Evolutionary conservation across 2,888 invertebrate species (phyloP), one percentile per base, ranked within the genome.

Genomic region (Phyllotreta striolata): DNA sequence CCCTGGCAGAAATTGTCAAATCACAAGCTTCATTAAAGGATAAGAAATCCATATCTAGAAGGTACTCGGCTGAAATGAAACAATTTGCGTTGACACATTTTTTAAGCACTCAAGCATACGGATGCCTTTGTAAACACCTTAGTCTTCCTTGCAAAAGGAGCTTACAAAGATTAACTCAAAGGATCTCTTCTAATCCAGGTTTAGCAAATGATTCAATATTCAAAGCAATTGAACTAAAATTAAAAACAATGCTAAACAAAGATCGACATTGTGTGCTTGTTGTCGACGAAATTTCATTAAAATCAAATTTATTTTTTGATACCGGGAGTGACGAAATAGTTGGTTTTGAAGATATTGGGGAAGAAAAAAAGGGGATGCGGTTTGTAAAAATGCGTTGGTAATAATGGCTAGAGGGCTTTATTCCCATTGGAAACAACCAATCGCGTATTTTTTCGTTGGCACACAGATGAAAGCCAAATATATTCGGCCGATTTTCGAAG

Each of bases 371-470:
- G 41, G n/a, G n/a, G n/a, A 8, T 3, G 7, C 41, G 10, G 2
- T 24, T 41, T 41, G 41, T 13, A 41, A 41, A 41, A 40, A 55
- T 55, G 55, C 41, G 1, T 5, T 24, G 9, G 41, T 34, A 9
- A 41, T 55, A 6, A 41, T 55, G 41, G 55, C 59, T 9, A 43
- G 62, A 34, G 66, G 60, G 8, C 13, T 66, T 8, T 66, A 49
- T 44, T n/a, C 47, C 8, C 44, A 59, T 6, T 66, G 66, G 66
- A 66, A 64, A 10, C 61, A 66, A 39, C 61, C 61, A 37, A 40
- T 61, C 35, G 59, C 64, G 1, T 66, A 55, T 60, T 66, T 59
- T 54, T 67, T 67, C 34, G 55, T 62, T 12, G 41, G 34, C 37
- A 51, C 62, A 1, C 43, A 12, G 12, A 6, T 24, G 8, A 43